Percentiles rank a stretch among this genome's conserved stretches.
phyloP scores from a whole-genome alignment of 2,888 invertebrate species.

The Caenorhabditis doughertyi region DNA sequence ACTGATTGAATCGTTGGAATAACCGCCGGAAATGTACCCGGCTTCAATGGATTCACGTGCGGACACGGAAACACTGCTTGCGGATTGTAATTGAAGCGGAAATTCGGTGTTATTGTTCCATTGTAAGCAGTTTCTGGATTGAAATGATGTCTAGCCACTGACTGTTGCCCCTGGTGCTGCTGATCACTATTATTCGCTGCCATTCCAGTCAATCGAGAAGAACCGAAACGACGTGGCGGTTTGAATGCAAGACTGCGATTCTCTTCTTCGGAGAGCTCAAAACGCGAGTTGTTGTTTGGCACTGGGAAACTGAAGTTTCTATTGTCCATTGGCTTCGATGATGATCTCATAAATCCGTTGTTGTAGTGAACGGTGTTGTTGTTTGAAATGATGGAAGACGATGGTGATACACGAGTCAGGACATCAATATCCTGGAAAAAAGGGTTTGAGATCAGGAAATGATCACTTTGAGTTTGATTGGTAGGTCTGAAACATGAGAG shows the following conservation, averaged over 20 bases:
- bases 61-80: not conserved
- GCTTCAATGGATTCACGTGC: not conserved
- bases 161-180: no score
- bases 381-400: not conserved
- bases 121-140: slow-evolving; percentile 45
- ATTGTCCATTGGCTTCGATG: no score
- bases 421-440: not conserved
- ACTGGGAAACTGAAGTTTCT: not conserved
- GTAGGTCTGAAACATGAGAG: no score
- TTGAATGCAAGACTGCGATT: slow-evolving; percentile 11
- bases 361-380: not conserved
- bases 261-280: slow-evolving; percentile 1
- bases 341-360: not conserved
- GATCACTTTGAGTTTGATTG: no score
- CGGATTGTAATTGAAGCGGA: slow-evolving; percentile 51
- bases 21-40: not conserved
- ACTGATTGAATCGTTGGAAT: not conserved
- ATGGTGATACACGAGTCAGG: no score
- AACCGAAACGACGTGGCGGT: slow-evolving; percentile 14
- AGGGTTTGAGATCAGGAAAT: no score
- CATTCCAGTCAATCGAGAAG: not conserved
- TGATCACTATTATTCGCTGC: no score
- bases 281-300: not conserved
- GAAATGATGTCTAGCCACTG: slow-evolving; percentile 27
- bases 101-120: slow-evolving; percentile 42